Conservation (phyloP, 1,140 invertebrate species). For the Pteromalus puparum region DNA sequence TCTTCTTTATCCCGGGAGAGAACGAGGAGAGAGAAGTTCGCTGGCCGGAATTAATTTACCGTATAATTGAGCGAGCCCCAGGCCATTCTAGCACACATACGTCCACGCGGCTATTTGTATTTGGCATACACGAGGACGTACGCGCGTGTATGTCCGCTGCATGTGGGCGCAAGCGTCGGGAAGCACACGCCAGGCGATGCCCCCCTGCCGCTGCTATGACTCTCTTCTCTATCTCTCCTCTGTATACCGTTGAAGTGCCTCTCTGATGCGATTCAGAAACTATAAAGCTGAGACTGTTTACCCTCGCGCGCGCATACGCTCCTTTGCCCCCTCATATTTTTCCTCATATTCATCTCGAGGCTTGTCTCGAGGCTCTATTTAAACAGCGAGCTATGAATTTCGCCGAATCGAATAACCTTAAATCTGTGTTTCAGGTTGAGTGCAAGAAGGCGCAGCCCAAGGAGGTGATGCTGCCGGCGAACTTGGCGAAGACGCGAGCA, state of each 20-base stretch:
- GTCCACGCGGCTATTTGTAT: slow-evolving; percentile 65
- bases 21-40: slow-evolving; percentile 48
- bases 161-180: neutral
- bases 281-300: neutral
- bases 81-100: slow-evolving; percentile 47
- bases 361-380: too few species aligned
- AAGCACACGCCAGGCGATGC: neutral
- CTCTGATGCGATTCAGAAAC: neutral
- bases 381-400: neutral
- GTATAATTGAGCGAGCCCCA: slow-evolving; percentile 62
- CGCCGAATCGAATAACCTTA: neutral
- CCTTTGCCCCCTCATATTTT: too few species aligned
- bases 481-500: slow-evolving; percentile 93
- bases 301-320: too few species aligned
- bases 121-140: slow-evolving; percentile 62
- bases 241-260: neutral
- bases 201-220: neutral
- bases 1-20: neutral
- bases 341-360: too few species aligned
- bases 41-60: slow-evolving; percentile 67
- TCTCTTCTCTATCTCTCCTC: neutral
- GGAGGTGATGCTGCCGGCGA: slow-evolving; percentile 98
- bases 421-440: slow-evolving; percentile 88
- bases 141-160: neutral
- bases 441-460: slow-evolving; percentile 99